These are phyloP conservation scores for Cynodonichthys magdalenae DNA, from an alignment of 2,797 vertebrate genomes.

Conservation along the genomic window DNA sequence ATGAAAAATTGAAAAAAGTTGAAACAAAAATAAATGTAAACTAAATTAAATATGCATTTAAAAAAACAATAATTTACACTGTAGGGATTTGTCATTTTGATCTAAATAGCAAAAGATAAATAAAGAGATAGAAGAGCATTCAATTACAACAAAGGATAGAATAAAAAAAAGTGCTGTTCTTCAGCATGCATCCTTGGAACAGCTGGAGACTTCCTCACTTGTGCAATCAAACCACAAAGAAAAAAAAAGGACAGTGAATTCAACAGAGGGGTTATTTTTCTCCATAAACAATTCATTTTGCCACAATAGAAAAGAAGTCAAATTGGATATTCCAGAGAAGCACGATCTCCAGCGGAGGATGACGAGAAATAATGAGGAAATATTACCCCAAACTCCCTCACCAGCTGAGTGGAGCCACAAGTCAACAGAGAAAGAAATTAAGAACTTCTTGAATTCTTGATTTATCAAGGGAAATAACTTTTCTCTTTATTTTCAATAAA, in stretches of 20 bases:
- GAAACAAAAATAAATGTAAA: conserved; percentile 38
- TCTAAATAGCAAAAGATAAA: conserved; percentile 48
- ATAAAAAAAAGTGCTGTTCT: conserved; percentile 36
- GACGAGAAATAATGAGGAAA: conserved; percentile 83
- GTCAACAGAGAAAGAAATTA: conserved; percentile 72
- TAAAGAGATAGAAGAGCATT: conserved; percentile 54
- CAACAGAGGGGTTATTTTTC: conserved; percentile 78
- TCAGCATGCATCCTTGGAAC: conserved; percentile 35
- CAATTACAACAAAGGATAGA: conserved; percentile 49
- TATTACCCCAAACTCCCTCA: conserved; percentile 78
- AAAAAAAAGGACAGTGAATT: conserved; percentile 43
- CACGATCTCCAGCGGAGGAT: conserved; percentile 74
- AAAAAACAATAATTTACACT: conserved; percentile 45
- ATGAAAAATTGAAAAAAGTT: conserved; percentile 47
- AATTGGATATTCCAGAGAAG: conserved; percentile 79
- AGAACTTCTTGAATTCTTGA: conserved; percentile 70
- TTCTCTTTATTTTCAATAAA: conserved; percentile 66
- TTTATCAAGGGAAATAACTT: conserved; percentile 73
- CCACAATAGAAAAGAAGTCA: conserved; percentile 72
- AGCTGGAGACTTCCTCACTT: conserved; percentile 55
- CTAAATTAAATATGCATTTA: conserved; percentile 40
- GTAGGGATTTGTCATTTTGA: conserved; percentile 33
- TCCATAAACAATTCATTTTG: conserved; percentile 80
- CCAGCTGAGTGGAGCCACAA: conserved; percentile 65
- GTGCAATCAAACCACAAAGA: conserved; percentile 58